These are phyloP conservation scores for Hemistola chrysoprasaria DNA, from an alignment of 2,888 invertebrate species.

Conservation along the genomic window DNA sequence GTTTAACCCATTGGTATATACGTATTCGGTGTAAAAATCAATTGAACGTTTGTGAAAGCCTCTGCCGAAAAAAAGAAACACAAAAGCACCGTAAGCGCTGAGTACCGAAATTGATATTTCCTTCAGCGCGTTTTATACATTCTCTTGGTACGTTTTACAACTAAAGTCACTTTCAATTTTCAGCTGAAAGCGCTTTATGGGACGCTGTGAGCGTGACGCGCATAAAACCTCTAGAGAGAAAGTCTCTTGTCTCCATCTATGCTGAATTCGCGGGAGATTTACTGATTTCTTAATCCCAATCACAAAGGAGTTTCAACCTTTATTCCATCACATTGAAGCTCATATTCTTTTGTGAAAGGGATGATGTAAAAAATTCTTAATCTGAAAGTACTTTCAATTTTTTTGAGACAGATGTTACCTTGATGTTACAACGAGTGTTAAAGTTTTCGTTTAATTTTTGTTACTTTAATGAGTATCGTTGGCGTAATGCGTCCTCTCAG, in stretches of 20 bases:
- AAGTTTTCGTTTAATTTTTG: constrained; percentile 55
- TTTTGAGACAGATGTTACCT: constrained; percentile 57
- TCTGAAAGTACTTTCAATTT: constrained; percentile 47
- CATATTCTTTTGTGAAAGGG: constrained; percentile 14
- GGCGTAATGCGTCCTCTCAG: constrained; percentile 24
- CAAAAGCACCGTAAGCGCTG: constrained; percentile 46
- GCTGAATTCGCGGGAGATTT: constrained; percentile 47
- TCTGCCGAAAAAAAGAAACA: constrained; percentile 26
- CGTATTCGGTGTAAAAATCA: not conserved
- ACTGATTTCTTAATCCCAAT: constrained; percentile 36
- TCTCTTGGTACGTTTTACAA: constrained; percentile 66
- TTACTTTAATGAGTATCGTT: constrained; percentile 38
- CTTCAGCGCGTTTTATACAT: constrained; percentile 49
- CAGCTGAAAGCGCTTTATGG: constrained; percentile 72
- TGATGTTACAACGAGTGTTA: constrained; percentile 44
- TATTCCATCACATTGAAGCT: constrained; percentile 20
- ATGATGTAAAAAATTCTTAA: constrained; percentile 43
- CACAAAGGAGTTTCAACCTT: constrained; percentile 34
- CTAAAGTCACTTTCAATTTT: constrained; percentile 78
- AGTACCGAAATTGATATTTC: constrained; percentile 62
- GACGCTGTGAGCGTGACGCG: constrained; percentile 64
- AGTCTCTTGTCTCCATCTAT: constrained; percentile 58
- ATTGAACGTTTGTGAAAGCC: constrained; percentile 12
- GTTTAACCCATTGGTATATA: too few relatives aligned
- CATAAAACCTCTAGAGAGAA: constrained; percentile 57